Evolutionary conservation across 2,113 vertebrate species (phyloP).

Genomic region (Edolisoma coerulescens): DNA sequence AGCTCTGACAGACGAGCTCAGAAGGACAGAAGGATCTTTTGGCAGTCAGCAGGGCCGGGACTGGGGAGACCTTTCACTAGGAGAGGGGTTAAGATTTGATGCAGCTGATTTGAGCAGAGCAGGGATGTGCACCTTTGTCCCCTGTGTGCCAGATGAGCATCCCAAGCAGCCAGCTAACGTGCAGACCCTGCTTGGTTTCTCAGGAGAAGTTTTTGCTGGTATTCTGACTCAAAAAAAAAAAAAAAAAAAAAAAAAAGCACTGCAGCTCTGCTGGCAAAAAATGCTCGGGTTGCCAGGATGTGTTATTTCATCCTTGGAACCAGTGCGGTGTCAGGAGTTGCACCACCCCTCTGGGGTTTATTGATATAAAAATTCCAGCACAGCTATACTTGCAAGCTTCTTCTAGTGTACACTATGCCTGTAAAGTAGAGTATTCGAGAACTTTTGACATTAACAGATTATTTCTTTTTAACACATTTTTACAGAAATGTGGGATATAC

Average conservation of each 20-base stretch:
- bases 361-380: conserved; percentile 46
- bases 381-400: neutral
- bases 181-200: neutral
- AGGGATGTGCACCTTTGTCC: rapidly evolving
- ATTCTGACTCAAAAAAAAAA: neutral
- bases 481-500: conserved; percentile 19
- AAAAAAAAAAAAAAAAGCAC: neutral
- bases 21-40: neutral
- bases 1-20: neutral
- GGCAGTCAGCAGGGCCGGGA: neutral
- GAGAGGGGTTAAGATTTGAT: neutral
- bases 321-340: neutral
- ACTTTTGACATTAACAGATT: neutral
- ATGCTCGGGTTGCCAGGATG: neutral
- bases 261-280: neutral
- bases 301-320: conserved; percentile 45
- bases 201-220: neutral
- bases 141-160: neutral
- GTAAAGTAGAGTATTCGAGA: conserved; percentile 19
- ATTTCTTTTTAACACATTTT: neutral
- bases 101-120: neutral
- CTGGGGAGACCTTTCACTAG: neutral
- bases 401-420: neutral
- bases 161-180: neutral
- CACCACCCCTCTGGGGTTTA: conserved; percentile 22